phyloP scores from a whole-genome alignment of 2,888 invertebrate species.

The Unio delphinus region DNA sequence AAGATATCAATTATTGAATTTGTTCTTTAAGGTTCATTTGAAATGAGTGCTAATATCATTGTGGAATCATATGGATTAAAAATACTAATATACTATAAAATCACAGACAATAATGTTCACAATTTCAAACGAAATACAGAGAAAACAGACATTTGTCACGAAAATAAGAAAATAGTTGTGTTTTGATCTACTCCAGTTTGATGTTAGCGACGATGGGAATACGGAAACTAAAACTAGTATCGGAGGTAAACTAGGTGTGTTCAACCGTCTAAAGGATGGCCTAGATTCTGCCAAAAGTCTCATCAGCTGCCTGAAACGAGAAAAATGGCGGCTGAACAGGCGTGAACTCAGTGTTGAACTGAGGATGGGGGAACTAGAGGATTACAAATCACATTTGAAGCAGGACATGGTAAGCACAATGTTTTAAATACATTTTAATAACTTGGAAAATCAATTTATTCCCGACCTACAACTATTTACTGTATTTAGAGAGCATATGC shows the following conservation, averaged over 20 bases:
- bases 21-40: neutral
- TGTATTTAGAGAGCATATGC: too few species aligned
- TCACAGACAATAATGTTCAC: neutral
- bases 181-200: slow-evolving; percentile 2
- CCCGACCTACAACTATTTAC: too few species aligned
- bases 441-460: too few species aligned
- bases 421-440: neutral
- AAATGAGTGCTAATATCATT: neutral
- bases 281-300: slow-evolving; percentile 52
- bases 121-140: too few species aligned
- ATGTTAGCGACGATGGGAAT: slow-evolving; percentile 4
- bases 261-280: slow-evolving; percentile 42
- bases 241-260: slow-evolving; percentile 12
- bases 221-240: slow-evolving; percentile 1
- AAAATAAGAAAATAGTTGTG: neutral
- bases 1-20: neutral
- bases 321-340: slow-evolving; percentile 59
- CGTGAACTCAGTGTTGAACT: slow-evolving; percentile 59
- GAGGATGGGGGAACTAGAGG: slow-evolving; percentile 58
- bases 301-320: slow-evolving; percentile 51
- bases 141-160: too few species aligned
- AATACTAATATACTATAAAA: neutral
- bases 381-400: slow-evolving; percentile 56
- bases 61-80: neutral
- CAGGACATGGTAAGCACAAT: slow-evolving; percentile 49